These are phyloP conservation scores for Danio aesculapii DNA, from an alignment of 2,797 vertebrate species.

Conservation along the genomic window DNA sequence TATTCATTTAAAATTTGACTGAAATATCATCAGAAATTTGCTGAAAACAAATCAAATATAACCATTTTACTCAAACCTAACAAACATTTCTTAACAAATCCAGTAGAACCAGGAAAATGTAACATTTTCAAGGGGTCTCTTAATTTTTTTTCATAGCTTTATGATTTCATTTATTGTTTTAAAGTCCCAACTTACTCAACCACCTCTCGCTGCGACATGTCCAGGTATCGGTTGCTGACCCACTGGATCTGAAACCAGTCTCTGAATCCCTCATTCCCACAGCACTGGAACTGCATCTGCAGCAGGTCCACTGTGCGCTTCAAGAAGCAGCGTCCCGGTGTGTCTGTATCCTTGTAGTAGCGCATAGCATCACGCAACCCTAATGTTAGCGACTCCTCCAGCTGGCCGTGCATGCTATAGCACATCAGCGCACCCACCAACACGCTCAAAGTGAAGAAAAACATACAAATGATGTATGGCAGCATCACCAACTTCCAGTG, in stretches of 20 bases:
- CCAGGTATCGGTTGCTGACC: slow-evolving; percentile 89
- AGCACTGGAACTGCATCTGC: slow-evolving; percentile 91
- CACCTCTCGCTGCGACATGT: slow-evolving; percentile 87
- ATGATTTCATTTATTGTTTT: neutral
- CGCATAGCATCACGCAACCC: slow-evolving; percentile 86
- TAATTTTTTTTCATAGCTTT: too few species aligned
- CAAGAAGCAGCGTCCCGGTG: slow-evolving; percentile 89
- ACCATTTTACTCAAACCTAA: too few species aligned
- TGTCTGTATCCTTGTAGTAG: slow-evolving; percentile 93
- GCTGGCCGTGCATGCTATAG: slow-evolving; percentile 86
- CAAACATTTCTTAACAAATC: too few species aligned
- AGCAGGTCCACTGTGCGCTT: slow-evolving; percentile 88
- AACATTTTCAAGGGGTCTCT: too few species aligned
- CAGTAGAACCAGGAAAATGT: too few species aligned
- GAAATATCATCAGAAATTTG: too few species aligned
- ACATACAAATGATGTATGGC: slow-evolving; percentile 89
- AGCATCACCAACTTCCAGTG: slow-evolving; percentile 92
- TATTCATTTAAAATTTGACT: too few species aligned
- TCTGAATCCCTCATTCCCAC: slow-evolving; percentile 87
- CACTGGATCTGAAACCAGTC: slow-evolving; percentile 96
- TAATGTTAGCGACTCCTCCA: slow-evolving; percentile 85
- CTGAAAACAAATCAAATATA: too few species aligned
- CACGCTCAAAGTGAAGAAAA: slow-evolving; percentile 91
- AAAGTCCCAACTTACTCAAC: slow-evolving; percentile 84
- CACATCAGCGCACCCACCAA: slow-evolving; percentile 91